Evolutionary conservation across 1,140 invertebrate genomes (phyloP).

Genomic region (Acromyrmex charruanus): DNA sequence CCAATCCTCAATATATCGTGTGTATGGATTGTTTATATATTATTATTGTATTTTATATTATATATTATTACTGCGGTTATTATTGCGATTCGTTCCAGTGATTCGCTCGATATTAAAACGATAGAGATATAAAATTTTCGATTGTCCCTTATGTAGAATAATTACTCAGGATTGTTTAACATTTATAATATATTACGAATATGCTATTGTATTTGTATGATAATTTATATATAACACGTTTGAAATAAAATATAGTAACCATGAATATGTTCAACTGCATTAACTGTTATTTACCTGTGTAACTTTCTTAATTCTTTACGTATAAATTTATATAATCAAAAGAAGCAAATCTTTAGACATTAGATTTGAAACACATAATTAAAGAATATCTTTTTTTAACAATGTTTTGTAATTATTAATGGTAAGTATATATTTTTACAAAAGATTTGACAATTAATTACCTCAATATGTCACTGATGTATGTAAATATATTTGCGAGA

Average conservation of each 20-base stretch:
- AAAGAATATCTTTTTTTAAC: no score
- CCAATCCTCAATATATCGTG: conserved; percentile 48
- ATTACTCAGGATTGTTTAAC: conserved; percentile 86
- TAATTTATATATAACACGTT: conserved; percentile 84
- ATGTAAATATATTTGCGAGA: no score
- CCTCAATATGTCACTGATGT: no score
- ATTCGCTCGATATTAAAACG: conserved; percentile 46
- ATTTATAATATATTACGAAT: conserved; percentile 85
- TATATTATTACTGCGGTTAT: conserved; percentile 63
- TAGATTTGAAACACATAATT: no score
- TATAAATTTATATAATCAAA: no score
- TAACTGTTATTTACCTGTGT: no score
- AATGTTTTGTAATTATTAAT: no score
- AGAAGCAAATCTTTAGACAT: no score
- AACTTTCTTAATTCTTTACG: no score
- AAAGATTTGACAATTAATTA: no score
- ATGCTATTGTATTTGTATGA: conserved; percentile 84
- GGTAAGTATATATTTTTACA: no score
- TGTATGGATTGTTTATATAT: conserved; percentile 82
- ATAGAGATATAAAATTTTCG: conserved; percentile 74
- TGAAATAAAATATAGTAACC: conserved; percentile 84
- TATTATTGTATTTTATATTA: conserved; percentile 82
- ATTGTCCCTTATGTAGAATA: conserved; percentile 84
- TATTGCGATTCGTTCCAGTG: conserved; percentile 78
- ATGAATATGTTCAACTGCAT: conserved; percentile 65